Percentiles rank a stretch among this genome's conserved stretches.
phyloP scores from a whole-genome alignment of 2,797 vertebrate genomes.

The Myotis vivesi region DNA sequence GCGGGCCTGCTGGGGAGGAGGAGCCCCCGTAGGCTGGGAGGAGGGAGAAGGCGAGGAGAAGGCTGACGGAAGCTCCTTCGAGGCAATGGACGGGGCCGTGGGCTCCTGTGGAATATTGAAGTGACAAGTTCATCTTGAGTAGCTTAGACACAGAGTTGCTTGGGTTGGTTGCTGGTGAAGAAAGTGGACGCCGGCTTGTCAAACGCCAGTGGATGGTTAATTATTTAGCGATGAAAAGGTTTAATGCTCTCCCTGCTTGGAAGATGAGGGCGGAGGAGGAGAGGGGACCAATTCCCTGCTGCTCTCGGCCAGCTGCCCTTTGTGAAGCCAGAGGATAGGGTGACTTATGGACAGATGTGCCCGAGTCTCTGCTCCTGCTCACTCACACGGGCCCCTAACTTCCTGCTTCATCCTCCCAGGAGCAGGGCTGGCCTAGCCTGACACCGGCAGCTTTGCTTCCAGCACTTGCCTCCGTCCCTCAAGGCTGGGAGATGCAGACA shows the following conservation, averaged over 20 bases:
- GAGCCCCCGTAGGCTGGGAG: neutral
- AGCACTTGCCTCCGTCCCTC: neutral
- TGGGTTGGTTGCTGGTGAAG: slow-evolving; percentile 50
- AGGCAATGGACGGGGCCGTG: neutral
- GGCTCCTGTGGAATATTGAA: slow-evolving; percentile 30
- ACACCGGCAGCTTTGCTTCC: slow-evolving; percentile 62
- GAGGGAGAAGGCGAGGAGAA: neutral
- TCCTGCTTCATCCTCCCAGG: slow-evolving; percentile 30
- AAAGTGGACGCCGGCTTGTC: slow-evolving; percentile 32
- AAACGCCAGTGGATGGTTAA: slow-evolving; percentile 36
- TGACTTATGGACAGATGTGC: neutral
- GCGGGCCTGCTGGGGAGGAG: neutral
- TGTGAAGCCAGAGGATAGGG: neutral
- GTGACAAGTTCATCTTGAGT: slow-evolving; percentile 50
- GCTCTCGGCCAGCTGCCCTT: neutral
- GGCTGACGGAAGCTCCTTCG: neutral
- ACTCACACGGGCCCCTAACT: neutral
- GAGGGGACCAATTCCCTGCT: neutral
- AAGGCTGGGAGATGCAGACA: neutral
- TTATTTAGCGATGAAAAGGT: slow-evolving; percentile 51
- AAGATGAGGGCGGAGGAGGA: neutral
- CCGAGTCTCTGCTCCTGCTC: neutral
- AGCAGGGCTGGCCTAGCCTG: too few relatives aligned
- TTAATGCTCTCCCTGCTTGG: slow-evolving; percentile 15
- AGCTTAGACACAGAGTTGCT: slow-evolving; percentile 51